Conservation (phyloP, 1,140 invertebrate genomes). For the Pissodes strobi region DNA sequence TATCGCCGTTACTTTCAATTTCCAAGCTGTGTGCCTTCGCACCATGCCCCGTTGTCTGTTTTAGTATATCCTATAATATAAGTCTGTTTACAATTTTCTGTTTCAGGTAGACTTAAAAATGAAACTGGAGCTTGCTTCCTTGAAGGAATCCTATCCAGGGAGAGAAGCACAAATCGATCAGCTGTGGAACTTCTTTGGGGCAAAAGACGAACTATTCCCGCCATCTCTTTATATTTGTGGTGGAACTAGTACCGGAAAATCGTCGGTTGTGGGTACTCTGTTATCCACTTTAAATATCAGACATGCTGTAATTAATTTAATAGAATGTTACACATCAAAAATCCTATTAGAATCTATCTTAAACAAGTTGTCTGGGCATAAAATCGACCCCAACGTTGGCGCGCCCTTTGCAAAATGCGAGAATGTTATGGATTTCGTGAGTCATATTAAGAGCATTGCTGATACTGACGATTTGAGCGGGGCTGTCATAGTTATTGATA, state of each 20-base stretch:
- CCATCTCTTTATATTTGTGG: slow-evolving; percentile 76
- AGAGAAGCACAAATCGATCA: slow-evolving; percentile 63
- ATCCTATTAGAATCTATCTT: slow-evolving; percentile 79
- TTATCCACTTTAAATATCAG: slow-evolving; percentile 65
- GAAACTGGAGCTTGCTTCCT: no score
- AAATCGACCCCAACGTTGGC: slow-evolving; percentile 50
- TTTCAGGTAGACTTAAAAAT: no score
- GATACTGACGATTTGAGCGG: slow-evolving; percentile 54
- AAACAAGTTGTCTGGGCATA: slow-evolving; percentile 60
- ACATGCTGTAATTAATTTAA: slow-evolving; percentile 74
- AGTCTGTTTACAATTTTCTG: no score
- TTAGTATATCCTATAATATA: no score
- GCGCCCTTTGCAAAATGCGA: slow-evolving; percentile 65
- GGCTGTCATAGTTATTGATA: slow-evolving; percentile 73
- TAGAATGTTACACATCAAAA: slow-evolving; percentile 77
- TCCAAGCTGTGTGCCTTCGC: no score
- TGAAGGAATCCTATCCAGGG: slow-evolving; percentile 59
- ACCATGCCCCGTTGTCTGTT: no score
- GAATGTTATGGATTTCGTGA: slow-evolving; percentile 74
- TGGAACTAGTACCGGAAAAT: slow-evolving; percentile 80
- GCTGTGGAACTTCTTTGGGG: slow-evolving; percentile 64
- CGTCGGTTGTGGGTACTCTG: slow-evolving; percentile 65
- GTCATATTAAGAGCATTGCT: slow-evolving; percentile 58
- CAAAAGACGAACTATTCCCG: slow-evolving; percentile 63
- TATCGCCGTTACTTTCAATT: no score